Conservation (phyloP, 2,113 vertebrate species). For the Stictonetta naevosa region DNA sequence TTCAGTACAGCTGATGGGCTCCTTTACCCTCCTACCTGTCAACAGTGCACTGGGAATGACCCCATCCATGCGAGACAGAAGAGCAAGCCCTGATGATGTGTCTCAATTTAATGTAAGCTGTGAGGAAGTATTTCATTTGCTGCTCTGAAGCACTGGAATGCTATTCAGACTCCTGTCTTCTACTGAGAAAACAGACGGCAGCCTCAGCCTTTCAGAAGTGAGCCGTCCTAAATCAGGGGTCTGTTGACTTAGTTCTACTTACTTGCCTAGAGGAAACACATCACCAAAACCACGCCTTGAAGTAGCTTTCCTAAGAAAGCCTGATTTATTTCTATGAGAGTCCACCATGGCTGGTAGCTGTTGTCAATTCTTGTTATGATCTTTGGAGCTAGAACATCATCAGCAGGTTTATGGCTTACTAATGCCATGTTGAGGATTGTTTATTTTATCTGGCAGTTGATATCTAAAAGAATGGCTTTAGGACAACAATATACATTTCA, state of each 20-base stretch:
- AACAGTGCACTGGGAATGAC: not conserved
- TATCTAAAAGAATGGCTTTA: not conserved
- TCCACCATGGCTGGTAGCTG: not conserved
- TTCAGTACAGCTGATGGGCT: not conserved
- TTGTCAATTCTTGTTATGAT: not conserved
- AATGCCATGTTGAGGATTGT: not conserved
- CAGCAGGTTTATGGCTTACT: constrained; percentile 2
- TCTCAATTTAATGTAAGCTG: not conserved
- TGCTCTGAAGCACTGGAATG: not conserved
- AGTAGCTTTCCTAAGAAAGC: not conserved
- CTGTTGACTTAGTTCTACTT: not conserved
- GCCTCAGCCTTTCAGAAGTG: not conserved
- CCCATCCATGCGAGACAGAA: not conserved
- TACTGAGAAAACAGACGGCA: not conserved
- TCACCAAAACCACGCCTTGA: not conserved
- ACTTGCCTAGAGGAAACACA: not conserved
- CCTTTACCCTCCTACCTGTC: not conserved
- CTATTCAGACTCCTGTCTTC: not conserved
- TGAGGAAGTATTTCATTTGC: not conserved
- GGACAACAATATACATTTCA: constrained; percentile 6
- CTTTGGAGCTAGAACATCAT: not conserved
- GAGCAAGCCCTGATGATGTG: rapidly evolving
- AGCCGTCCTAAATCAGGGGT: not conserved
- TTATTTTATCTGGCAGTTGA: constrained; percentile 51
- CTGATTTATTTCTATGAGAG: not conserved